Evolutionary conservation across 2,888 invertebrate species (phyloP).

Genomic region (Lasioglossum malachurum): DNA sequence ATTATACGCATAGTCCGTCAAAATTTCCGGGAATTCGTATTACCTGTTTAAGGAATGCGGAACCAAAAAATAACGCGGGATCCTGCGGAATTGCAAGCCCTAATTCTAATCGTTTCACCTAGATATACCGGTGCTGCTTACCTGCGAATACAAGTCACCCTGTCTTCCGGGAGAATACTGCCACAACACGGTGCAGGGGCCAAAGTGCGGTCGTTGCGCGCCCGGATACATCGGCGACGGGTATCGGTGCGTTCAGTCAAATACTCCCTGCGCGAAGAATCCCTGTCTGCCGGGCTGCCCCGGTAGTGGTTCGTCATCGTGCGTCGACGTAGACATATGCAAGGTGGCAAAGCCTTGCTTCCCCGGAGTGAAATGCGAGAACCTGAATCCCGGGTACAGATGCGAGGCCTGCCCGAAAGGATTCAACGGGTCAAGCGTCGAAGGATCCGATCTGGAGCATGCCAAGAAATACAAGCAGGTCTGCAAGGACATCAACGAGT

Average conservation of each 20-base stretch:
- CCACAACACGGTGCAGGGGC: constrained; percentile 89
- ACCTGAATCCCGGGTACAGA: constrained; percentile 93
- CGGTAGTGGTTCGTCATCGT: not conserved
- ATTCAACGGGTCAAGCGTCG: constrained; percentile 89
- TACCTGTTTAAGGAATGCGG: too few relatives aligned
- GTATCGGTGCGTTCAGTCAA: constrained; percentile 85
- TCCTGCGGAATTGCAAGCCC: too few relatives aligned
- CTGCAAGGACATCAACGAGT: constrained; percentile 96
- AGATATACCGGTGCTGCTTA: constrained; percentile 57
- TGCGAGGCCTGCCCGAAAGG: constrained; percentile 95
- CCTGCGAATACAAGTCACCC: constrained; percentile 79
- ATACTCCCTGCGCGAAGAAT: not conserved
- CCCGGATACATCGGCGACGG: constrained; percentile 91
- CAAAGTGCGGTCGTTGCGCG: constrained; percentile 91
- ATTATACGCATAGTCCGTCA: too few relatives aligned
- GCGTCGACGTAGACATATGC: constrained; percentile 93
- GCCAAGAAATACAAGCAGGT: constrained; percentile 89
- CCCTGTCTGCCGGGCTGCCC: not conserved
- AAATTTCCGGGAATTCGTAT: too few relatives aligned
- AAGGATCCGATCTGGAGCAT: constrained; percentile 90
- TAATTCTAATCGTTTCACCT: not conserved
- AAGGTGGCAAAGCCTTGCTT: constrained; percentile 92
- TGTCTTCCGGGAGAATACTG: constrained; percentile 88
- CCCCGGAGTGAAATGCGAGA: constrained; percentile 90
- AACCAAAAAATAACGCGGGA: too few relatives aligned